Conservation (phyloP, 2,888 invertebrate genomes). For the Alviniconcha strummeri region DNA sequence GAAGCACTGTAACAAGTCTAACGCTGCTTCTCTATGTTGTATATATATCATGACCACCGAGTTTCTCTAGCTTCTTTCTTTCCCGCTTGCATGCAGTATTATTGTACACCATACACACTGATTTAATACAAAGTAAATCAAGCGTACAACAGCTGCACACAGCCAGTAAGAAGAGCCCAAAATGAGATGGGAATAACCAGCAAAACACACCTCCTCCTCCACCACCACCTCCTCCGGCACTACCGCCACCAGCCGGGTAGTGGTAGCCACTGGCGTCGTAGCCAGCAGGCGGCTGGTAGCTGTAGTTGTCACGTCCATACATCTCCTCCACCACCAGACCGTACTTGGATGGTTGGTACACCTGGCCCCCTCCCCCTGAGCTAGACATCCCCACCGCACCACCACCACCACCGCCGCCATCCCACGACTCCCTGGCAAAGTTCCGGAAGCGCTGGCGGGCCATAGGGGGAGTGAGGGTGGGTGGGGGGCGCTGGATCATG, state of each 20-base stretch:
- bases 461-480: constrained; percentile 12
- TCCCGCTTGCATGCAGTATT: no score
- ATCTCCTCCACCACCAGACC: constrained; percentile 44
- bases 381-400: not conserved
- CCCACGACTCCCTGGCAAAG: constrained; percentile 8
- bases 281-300: not conserved
- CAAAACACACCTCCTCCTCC: no score
- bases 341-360: constrained; percentile 58
- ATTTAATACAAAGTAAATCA: no score
- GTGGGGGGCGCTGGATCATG: constrained; percentile 32
- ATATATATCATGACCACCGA: no score
- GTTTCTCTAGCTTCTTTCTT: no score
- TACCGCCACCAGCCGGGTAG: not conserved
- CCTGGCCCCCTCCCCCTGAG: constrained; percentile 23
- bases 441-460: constrained; percentile 24
- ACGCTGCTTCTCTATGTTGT: no score
- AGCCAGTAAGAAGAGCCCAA: no score
- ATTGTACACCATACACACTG: no score
- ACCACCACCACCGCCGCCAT: constrained; percentile 14
- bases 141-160: no score
- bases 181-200: no score
- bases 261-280: not conserved
- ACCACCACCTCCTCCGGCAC: not conserved
- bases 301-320: constrained; percentile 9
- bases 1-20: no score